Base-by-base conservation (phyloP, 2,113 vertebrate genomes). In the Actinemys pallida region DNA sequence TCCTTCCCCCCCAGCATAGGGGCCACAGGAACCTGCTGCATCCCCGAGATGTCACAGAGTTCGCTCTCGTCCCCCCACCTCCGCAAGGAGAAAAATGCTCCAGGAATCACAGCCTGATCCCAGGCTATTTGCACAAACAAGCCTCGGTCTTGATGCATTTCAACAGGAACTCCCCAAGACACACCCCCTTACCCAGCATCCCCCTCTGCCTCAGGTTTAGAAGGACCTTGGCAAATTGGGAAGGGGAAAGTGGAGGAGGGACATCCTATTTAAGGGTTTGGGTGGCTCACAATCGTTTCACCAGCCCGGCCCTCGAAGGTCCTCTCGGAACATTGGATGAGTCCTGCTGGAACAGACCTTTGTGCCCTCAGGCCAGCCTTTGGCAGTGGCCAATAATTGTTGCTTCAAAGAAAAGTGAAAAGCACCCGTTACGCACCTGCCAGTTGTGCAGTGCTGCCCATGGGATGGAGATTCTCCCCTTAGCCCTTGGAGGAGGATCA, bases 101-200 rank as follows among this genome's bases (percentile, higher is more conserved):
- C 3, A 1, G 75, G 69, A 57, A 39, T 5, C 59, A 85, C 75
- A 1, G 76, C 75, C 65, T 45, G 35, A 31, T 39, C 29, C 59
- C 45, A 27, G 72, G 56, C 57, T 47, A n/a, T 10, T 10, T 88
- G 3, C 35, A 45, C 2, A 52, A 27, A 6, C 27, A 35, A 78
- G 90, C 25, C 87, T 1, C 1, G 76, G 87, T 81, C 82, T 81
- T 19, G 95, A 96, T 96, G 96, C 78, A 2, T 87, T 92, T 95
- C 86, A 22, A 95, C 85, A 10, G 78, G 42, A 39, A 93, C 95
- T 96, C 92, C 87, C 29, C 31, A 92, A 84, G 97, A 96, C 97
- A 96, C 97, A 92, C 97, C 97, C 97, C 97, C 97, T 96, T 97
- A 97, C 96, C 97, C 97, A 96, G 94, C 95, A 93, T 97, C 92